Conservation (phyloP, 2,888 invertebrate species). For the Euplagia quadripunctaria region DNA sequence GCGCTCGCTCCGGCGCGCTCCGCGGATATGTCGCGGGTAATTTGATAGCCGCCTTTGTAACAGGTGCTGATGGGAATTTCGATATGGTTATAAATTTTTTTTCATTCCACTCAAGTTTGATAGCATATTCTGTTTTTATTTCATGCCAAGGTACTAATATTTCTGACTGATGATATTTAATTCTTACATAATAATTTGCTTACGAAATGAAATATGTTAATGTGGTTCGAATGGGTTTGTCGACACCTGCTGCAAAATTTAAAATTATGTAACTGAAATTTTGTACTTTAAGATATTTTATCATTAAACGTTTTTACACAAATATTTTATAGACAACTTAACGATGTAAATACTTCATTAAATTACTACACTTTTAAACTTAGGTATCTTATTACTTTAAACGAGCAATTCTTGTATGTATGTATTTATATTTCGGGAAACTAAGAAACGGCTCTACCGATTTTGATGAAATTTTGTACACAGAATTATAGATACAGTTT, state of each 20-base stretch:
- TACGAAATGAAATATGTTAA: slow-evolving; percentile 7
- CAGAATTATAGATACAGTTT: too few species aligned
- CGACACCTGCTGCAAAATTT: slow-evolving; percentile 1
- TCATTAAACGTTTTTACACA: not conserved
- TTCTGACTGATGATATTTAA: slow-evolving; percentile 49
- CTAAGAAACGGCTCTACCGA: too few species aligned
- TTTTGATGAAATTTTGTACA: too few species aligned
- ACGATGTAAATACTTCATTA: too few species aligned
- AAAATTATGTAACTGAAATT: not conserved
- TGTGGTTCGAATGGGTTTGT: not conserved
- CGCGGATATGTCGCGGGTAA: slow-evolving; percentile 85
- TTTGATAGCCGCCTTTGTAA: slow-evolving; percentile 87
- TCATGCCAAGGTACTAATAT: slow-evolving; percentile 55
- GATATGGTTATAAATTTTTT: slow-evolving; percentile 80
- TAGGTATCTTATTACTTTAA: too few species aligned
- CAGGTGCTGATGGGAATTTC: slow-evolving; percentile 86
- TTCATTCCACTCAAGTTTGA: slow-evolving; percentile 76
- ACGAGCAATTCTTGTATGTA: too few species aligned
- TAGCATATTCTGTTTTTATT: slow-evolving; percentile 73
- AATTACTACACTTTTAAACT: too few species aligned
- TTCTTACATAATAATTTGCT: slow-evolving; percentile 24
- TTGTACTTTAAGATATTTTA: not conserved
- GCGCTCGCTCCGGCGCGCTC: slow-evolving; percentile 69
- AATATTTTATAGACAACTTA: too few species aligned
- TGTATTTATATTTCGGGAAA: too few species aligned